These are phyloP conservation scores for Macrotis lagotis DNA, from an alignment of 2,113 vertebrate genomes.

Conservation along the genomic window DNA sequence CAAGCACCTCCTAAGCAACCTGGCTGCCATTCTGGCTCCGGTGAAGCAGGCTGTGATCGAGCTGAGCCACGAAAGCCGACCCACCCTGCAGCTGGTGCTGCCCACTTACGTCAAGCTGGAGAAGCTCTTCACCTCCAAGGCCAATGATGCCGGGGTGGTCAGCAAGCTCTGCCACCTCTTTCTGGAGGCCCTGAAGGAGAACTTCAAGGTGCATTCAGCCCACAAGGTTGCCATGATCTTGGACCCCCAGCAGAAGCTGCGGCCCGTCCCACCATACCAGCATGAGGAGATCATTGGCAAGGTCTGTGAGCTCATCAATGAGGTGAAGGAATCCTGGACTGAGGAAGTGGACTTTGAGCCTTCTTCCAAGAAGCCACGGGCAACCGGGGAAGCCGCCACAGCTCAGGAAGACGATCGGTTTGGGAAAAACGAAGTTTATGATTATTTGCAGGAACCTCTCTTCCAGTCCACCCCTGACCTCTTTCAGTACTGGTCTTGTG, in stretches of 20 bases:
- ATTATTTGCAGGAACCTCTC: slow-evolving; percentile 89
- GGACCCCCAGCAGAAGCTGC: slow-evolving; percentile 96
- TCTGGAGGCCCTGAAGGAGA: slow-evolving; percentile 97
- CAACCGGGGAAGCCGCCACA: slow-evolving; percentile 82
- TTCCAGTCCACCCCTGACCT: slow-evolving; percentile 92
- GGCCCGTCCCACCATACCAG: slow-evolving; percentile 95
- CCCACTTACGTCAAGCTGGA: slow-evolving; percentile 96
- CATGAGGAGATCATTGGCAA: slow-evolving; percentile 97
- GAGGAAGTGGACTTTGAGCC: slow-evolving; percentile 91
- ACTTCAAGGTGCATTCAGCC: slow-evolving; percentile 97
- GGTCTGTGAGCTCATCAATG: slow-evolving; percentile 94
- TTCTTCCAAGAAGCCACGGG: slow-evolving; percentile 89
- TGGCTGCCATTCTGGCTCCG: slow-evolving; percentile 93
- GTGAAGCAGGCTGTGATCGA: slow-evolving; percentile 95
- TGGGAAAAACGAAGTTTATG: slow-evolving; percentile 91
- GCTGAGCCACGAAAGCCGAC: slow-evolving; percentile 93
- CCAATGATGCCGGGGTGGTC: slow-evolving; percentile 93
- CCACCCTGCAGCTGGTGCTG: slow-evolving; percentile 96
- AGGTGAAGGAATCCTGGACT: slow-evolving; percentile 88
- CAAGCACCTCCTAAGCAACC: slow-evolving; percentile 95
- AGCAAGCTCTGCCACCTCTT: slow-evolving; percentile 99
- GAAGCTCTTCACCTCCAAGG: slow-evolving; percentile 99
- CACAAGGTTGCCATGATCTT: slow-evolving; percentile 99
- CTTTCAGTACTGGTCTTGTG: slow-evolving; percentile 98
- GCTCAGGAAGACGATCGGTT: slow-evolving; percentile 88